phyloP scores from a whole-genome alignment of 2,797 vertebrate species.

The Neostethus bicornis region DNA sequence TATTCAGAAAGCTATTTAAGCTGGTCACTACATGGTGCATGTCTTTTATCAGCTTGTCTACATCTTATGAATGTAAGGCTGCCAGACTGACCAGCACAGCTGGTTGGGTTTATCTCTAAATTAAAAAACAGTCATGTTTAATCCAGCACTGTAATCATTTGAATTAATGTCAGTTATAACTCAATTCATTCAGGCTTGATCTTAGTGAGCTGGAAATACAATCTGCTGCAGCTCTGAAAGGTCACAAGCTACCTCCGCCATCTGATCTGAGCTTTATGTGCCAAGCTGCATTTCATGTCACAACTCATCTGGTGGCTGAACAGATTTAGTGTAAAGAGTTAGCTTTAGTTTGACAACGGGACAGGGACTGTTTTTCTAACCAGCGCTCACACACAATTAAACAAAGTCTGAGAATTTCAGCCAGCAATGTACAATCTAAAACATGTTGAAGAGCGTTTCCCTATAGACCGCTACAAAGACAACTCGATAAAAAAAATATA shows the following conservation, averaged over 20 bases:
- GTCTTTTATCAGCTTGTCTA: background rate
- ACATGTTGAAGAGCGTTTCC: background rate
- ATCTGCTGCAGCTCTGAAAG: slow-evolving; percentile 11
- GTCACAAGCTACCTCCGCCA: slow-evolving; percentile 21
- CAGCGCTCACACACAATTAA: background rate
- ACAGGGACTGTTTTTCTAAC: slow-evolving; percentile 7
- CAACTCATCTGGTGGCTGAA: background rate
- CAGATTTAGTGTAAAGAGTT: slow-evolving; percentile 18
- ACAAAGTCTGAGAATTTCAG: background rate
- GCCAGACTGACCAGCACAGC: background rate
- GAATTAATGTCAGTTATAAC: background rate
- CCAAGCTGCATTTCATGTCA: slow-evolving; percentile 8
- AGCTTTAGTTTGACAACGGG: slow-evolving; percentile 18
- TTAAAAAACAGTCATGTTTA: background rate
- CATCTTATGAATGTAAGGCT: background rate
- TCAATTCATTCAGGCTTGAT: background rate
- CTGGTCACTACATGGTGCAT: too few species aligned
- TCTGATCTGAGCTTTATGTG: slow-evolving; percentile 2
- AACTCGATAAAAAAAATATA: too few species aligned
- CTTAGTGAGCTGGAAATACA: background rate
- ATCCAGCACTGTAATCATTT: background rate
- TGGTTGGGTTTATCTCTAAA: background rate
- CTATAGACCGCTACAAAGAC: too few species aligned
- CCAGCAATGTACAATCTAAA: background rate
- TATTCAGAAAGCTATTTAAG: too few species aligned